A percentile compares a stretch with the other conserved stretches of the same genome.
Evolutionary conservation across 2,888 invertebrate species (phyloP).

Genomic region (Elaeidobius kamerunicus): DNA sequence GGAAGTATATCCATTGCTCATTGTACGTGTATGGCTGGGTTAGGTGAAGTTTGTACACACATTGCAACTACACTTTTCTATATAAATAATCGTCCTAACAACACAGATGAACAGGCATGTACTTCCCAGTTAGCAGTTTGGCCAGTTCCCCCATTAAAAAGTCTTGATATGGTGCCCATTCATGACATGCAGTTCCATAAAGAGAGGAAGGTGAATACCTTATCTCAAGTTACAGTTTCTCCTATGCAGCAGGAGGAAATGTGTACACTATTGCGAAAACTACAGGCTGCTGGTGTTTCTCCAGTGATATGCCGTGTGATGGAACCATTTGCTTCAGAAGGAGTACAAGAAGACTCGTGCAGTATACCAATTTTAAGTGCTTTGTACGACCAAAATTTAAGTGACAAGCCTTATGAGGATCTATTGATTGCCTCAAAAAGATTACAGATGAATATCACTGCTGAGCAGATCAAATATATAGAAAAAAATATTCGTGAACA

Average conservation of each 20-base stretch:
- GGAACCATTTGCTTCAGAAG: not conserved
- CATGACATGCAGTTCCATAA: not conserved
- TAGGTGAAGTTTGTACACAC: constrained; percentile 30
- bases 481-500: not conserved
- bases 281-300: not conserved
- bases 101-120: not conserved
- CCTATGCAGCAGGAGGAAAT: not conserved
- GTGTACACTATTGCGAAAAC: not conserved
- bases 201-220: not conserved
- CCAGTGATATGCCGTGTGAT: not conserved
- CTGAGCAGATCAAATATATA: not conserved
- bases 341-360: not conserved
- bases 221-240: no score
- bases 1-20: constrained; percentile 26
- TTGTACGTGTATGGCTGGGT: constrained; percentile 32
- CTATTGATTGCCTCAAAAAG: not conserved
- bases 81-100: not conserved
- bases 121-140: not conserved
- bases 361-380: not conserved
- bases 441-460: not conserved
- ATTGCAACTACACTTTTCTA: constrained; percentile 4
- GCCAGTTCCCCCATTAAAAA: not conserved
- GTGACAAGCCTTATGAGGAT: not conserved
- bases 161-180: not conserved
- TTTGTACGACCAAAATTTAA: not conserved